Percentiles rank a stretch among this genome's conserved stretches.
phyloP scores from a whole-genome alignment of 1,140 invertebrate species.

The Hirudo medicinalis region DNA sequence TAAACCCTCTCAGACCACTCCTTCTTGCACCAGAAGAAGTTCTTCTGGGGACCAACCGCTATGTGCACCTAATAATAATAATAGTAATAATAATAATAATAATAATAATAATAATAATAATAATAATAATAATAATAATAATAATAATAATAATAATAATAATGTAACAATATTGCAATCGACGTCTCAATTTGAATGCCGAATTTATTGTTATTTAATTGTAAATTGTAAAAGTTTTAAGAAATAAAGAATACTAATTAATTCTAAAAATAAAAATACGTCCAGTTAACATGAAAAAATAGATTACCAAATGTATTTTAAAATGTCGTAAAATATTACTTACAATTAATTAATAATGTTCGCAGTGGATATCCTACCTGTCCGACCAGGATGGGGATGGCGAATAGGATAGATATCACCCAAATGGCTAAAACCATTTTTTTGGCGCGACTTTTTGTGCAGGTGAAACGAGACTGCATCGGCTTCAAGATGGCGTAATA shows the following conservation, averaged over 20 bases:
- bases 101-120: not conserved
- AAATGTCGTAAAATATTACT: too few species aligned
- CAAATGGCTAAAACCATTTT: constrained; percentile 53
- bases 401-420: constrained; percentile 45
- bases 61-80: not conserved
- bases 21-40: constrained; percentile 52
- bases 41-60: constrained; percentile 26
- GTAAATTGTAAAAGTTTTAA: too few species aligned
- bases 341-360: too few species aligned
- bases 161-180: too few species aligned
- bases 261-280: too few species aligned
- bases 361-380: constrained; percentile 29
- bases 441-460: constrained; percentile 55
- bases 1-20: constrained; percentile 40
- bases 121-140: not conserved
- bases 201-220: too few species aligned
- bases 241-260: too few species aligned
- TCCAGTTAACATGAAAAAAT: too few species aligned
- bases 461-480: constrained; percentile 58
- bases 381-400: constrained; percentile 33
- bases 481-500: constrained; percentile 65
- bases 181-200: too few species aligned
- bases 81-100: not conserved
- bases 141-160: not conserved
- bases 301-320: too few species aligned